Evolutionary conservation across 2,888 invertebrate species (phyloP).

Genomic region (Parapristionchus giblindavisi): DNA sequence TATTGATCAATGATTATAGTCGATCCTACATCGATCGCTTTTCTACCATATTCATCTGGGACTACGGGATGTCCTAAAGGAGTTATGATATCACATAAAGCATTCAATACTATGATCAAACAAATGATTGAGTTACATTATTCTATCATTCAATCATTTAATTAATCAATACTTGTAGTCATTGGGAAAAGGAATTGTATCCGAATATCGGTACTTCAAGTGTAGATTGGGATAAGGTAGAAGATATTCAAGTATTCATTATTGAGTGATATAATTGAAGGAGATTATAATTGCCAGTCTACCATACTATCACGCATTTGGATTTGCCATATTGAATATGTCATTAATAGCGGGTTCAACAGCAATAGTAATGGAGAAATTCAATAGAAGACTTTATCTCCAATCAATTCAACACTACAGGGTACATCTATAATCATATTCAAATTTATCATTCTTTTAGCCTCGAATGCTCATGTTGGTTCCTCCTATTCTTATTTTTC

Average conservation of each 20-base stretch:
- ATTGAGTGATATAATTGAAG: neutral
- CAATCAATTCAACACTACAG: neutral
- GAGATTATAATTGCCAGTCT: constrained; percentile 44
- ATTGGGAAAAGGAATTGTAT: constrained; percentile 17
- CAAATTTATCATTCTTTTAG: constrained; percentile 70
- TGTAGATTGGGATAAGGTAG: constrained; percentile 4
- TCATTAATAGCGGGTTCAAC: constrained; percentile 48
- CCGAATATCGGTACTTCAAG: neutral
- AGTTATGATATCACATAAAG: constrained; percentile 61
- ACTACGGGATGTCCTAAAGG: constrained; percentile 67
- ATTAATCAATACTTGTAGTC: constrained; percentile 4
- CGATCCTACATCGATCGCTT: neutral
- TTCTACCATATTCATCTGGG: constrained; percentile 42
- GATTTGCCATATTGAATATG: constrained; percentile 54
- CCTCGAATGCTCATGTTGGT: constrained; percentile 79
- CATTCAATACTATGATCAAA: constrained; percentile 54
- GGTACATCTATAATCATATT: neutral
- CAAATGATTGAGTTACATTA: constrained; percentile 17
- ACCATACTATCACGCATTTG: constrained; percentile 67
- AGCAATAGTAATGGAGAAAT: constrained; percentile 22
- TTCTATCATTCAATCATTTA: neutral
- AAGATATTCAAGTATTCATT: neutral
- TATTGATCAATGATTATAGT: neutral
- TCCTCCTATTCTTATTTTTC: constrained; percentile 83
- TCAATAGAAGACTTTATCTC: constrained; percentile 16